Evolutionary conservation across 2,888 invertebrate species (phyloP), one percentile per base, ranked within the genome.

Genomic region (Philopedon plagiatum): DNA sequence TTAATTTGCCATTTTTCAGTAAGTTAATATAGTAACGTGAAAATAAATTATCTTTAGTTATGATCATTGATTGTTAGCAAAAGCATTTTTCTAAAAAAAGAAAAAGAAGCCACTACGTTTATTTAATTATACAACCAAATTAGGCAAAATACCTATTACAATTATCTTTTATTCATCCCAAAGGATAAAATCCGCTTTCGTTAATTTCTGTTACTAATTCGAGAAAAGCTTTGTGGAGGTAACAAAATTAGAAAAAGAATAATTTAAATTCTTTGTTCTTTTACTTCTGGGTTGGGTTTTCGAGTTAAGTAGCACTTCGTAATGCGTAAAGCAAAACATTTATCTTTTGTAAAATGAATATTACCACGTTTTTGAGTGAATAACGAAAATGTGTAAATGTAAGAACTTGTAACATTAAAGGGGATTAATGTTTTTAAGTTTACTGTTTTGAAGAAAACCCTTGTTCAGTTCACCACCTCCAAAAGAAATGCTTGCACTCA

Each of bases 251-350:
- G 44, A 19, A 19, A 19, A 44, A 44, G 18, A 44, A 44, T 19
- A 44, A 44, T 19, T 39, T 39, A 44, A 44, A 44, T 19, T 44
- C 44, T 44, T 44, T 19, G 19, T 44, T 44, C 19, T 44, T 19
- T 8, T 18, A 5, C 44, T 19, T 19, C 8, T 19, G 44, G 19
- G 44, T 9, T 18, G 19, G 9, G 9, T 44, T 44, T 19, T 19
- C 19, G 19, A 44, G 44, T 44, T 44, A 44, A 44, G 19, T 44
- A 44, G 19, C 44, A 44, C 19, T 44, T 44, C 18, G 5, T 9
- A 44, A 44, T 44, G 44, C 19, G 18, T 44, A 44, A 44, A 19
- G 19, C 19, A 19, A 44, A 44, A 18, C 44, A 19, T 44, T 44
- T 44, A 44, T 44, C 44, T 44, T 18, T 44, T 19, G 4, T 9